Conservation (phyloP, 2,797 vertebrate species). For the Xiphorhynchus erythropygius region DNA sequence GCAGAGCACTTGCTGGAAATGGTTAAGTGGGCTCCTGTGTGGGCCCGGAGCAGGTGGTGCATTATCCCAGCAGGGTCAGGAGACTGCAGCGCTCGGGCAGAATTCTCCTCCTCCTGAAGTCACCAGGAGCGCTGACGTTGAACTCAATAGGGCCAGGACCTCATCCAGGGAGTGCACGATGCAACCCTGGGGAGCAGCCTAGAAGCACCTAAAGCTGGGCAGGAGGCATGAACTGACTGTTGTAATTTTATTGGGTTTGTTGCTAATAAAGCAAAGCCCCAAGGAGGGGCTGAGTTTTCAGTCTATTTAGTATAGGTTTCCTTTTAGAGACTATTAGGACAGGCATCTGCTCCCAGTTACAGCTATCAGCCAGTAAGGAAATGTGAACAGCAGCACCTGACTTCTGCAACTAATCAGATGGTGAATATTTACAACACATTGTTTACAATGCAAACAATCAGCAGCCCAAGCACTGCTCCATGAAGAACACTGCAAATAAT, state of each 20-base stretch:
- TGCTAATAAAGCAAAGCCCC: slow-evolving; percentile 30
- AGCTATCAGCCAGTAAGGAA: slow-evolving; percentile 37
- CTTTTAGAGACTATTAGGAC: slow-evolving; percentile 4
- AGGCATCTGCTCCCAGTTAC: slow-evolving; percentile 59
- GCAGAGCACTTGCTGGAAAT: neutral
- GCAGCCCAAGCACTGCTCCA: slow-evolving; percentile 44
- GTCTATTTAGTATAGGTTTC: slow-evolving; percentile 8
- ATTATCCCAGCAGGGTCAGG: neutral
- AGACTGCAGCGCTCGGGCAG: neutral
- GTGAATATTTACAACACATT: slow-evolving; percentile 64
- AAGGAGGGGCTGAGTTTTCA: neutral
- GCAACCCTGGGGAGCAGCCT: neutral
- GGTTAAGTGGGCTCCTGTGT: neutral
- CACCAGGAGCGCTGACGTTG: neutral
- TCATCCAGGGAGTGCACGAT: fast-evolving
- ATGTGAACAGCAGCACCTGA: slow-evolving; percentile 20
- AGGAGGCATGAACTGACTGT: neutral
- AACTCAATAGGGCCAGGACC: neutral
- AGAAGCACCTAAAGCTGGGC: neutral
- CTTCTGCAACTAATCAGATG: slow-evolving; percentile 39
- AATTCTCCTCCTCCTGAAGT: neutral
- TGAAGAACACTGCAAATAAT: slow-evolving; percentile 67
- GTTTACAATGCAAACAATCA: slow-evolving; percentile 62
- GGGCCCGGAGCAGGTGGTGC: neutral
- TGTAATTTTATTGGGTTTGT: neutral